Conservation (phyloP, 2,113 vertebrate species). For the Caracal caracal region DNA sequence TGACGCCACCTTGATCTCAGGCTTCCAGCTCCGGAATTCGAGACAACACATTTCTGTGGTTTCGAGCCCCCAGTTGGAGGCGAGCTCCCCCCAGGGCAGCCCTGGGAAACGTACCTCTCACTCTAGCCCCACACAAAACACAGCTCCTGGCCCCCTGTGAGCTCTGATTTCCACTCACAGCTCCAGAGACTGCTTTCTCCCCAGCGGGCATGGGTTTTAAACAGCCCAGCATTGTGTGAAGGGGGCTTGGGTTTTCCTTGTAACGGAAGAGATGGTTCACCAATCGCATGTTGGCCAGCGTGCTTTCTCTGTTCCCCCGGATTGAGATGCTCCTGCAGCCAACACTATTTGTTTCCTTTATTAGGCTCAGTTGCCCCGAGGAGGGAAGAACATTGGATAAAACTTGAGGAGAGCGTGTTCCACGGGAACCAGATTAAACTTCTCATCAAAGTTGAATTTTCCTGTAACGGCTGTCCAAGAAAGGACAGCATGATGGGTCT, state of each 20-base stretch:
- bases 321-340: not conserved
- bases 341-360: not conserved
- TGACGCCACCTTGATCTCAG: accelerated
- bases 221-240: no score
- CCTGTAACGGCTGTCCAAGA: constrained; percentile 44
- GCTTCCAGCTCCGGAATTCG: accelerated
- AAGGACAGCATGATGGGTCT: not conserved
- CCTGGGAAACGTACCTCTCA: accelerated
- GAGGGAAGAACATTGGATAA: not conserved
- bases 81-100: accelerated
- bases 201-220: no score
- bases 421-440: constrained; percentile 41
- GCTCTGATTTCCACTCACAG: accelerated
- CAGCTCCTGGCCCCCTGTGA: not conserved
- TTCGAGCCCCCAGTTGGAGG: accelerated
- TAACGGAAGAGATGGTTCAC: not conserved
- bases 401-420: not conserved
- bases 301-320: not conserved
- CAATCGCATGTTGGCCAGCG: not conserved
- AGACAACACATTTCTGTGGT: accelerated
- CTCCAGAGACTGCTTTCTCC: no score
- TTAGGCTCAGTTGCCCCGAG: not conserved
- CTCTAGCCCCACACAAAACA: no score
- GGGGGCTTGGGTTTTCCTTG: not conserved
- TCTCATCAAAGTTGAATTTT: constrained; percentile 71